Base-by-base conservation (phyloP, 2,113 vertebrate genomes). In the Cyprinodon tularosa region DNA sequence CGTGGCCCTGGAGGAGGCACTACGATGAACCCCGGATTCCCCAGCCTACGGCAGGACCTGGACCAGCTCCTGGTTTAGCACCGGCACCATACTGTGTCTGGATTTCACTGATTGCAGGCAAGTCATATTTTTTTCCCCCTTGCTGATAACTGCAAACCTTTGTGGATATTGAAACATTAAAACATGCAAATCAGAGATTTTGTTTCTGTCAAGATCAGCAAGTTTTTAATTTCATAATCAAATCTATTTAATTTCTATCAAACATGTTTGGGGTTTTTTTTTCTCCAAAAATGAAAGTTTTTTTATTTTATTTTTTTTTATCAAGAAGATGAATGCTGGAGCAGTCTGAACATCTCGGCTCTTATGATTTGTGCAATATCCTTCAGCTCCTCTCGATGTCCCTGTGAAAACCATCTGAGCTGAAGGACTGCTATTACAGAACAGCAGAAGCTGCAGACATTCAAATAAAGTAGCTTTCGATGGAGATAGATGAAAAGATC, bases 71-170 rank as follows among this genome's bases (percentile, higher is more conserved):
- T 2, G 81, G 59, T 22, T 20, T 39, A 2, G 81, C 68, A 44
- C 29, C 74, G 8, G 72, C 71, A 15, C 72, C 64, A 3, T 85
- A 86, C 79, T 59, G 80, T 20, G 91, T 92, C 61, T 92, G 91
- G 91, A 92, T 92, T 64, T 92, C 91, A 36, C 69, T 92, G 50
- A 85, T 92, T 1, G 91, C 89, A 83, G 91, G 91, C 91, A 66
- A 89, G 89, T 75, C 4, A 48, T n/a, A 76, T 4, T 5, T 39
- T 69, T 50, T 36, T 10, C 15, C 59, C 36, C 38, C 38, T 20
- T 20, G 61, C 12, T 14, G 53, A 14, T 66, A 72, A 45, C 13
- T 12, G 47, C 66, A 22, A 29, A 29, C 29, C 29, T 29, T 29
- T 1, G 3, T 15, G 48, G 59, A 40, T 3, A 6, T 36, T 66